These are phyloP conservation scores for Dinocampus coccinellae DNA, from an alignment of 2,888 invertebrate species.

Conservation along the genomic window DNA sequence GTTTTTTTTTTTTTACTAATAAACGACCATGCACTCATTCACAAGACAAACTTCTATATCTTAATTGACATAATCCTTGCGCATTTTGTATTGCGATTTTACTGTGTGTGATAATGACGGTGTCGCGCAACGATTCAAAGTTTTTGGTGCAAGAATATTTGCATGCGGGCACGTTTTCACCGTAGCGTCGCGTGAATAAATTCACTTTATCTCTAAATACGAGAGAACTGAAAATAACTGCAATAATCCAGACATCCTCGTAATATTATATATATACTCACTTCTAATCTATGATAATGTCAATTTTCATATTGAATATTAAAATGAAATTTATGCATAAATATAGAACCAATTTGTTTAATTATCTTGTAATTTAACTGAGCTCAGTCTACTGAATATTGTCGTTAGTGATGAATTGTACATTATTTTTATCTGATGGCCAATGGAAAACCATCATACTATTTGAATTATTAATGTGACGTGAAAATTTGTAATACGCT, in stretches of 20 bases:
- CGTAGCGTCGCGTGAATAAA: constrained; percentile 44
- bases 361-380: not conserved
- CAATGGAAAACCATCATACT: constrained; percentile 28
- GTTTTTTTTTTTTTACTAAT: constrained; percentile 24
- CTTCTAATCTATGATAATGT: constrained; percentile 18
- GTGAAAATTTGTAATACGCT: constrained; percentile 25
- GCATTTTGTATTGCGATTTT: constrained; percentile 46
- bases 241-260: constrained; percentile 28
- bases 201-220: constrained; percentile 44
- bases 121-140: constrained; percentile 34
- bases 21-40: constrained; percentile 35
- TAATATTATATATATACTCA: not conserved
- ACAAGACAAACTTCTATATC: constrained; percentile 41
- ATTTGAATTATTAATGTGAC: constrained; percentile 30
- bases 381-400: no score
- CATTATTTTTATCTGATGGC: no score
- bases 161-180: constrained; percentile 42
- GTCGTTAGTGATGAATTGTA: no score
- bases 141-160: constrained; percentile 39
- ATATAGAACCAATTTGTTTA: not conserved
- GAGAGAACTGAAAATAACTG: constrained; percentile 34
- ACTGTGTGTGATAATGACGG: not conserved
- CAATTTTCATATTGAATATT: not conserved
- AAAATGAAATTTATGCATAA: not conserved
- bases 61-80: constrained; percentile 31